Evolutionary conservation across 2,797 vertebrate species (phyloP), one percentile per base, ranked within the genome.

Genomic region (Sarcophilus harrisii): DNA sequence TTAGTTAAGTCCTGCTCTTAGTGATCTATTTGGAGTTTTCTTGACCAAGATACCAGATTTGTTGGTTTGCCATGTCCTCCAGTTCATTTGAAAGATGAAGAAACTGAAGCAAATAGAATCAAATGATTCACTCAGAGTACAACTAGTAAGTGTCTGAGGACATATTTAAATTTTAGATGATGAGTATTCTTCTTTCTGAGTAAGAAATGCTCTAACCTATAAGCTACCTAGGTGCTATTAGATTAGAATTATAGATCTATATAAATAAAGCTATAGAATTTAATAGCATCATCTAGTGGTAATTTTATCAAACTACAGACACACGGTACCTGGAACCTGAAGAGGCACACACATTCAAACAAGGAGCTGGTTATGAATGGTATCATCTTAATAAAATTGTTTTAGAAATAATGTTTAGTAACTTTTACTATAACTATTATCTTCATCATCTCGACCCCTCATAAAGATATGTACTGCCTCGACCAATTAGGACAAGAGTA

Each of bases 281-380:
- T 55, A 87, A 27, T 45, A 11, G 57, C 32, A 94, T 8, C 0
- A 18, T 58, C 91, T 90, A 94, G 18, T 57, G 32, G 16, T 52
- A 27, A 38, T 30, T 91, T 94, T 4, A 93, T 96, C 95, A 62
- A 94, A 91, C 30, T 94, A 45, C 12, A 87, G 93, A 96, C 92
- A 93, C 93, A 95, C 94, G 52, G 11, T 24, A 62, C 57, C 91
- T 54, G 28, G 29, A 94, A 94, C 90, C 93, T 29, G 90, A 14
- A 49, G 59, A 90, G 24, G 13, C 92, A 58, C 14, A 73, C 6
- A 57, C 57, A 11, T 6, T 4, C 52, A 94, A 97, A 95, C 49
- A 49, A 93, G 52, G 90, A 28, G 29, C 62, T 92, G 6, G 29
- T 21, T 87, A 16, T 30, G 92, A 1, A 32, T 0, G 38, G 4